Conservation (phyloP, 2,888 invertebrate species). For the Volucella inanis region DNA sequence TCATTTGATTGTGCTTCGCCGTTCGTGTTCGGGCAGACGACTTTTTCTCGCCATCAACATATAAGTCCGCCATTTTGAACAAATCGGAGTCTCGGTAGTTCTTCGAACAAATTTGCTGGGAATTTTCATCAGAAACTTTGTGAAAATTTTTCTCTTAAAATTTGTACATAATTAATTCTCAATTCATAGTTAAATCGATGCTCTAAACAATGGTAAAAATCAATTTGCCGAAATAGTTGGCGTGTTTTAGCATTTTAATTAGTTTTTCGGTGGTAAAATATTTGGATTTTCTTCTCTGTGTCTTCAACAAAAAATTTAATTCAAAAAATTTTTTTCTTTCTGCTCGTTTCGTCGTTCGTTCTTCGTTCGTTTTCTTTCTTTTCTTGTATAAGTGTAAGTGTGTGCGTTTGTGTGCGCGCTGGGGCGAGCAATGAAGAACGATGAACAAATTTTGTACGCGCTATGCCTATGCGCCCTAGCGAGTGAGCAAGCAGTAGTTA, state of each 20-base stretch:
- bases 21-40: conserved; percentile 71
- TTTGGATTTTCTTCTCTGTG: conserved; percentile 69
- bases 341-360: conserved; percentile 71
- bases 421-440: conserved; percentile 67
- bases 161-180: conserved; percentile 70
- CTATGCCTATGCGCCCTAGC: conserved; percentile 57
- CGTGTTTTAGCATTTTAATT: conserved; percentile 67
- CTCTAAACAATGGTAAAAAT: conserved; percentile 63
- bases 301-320: conserved; percentile 74
- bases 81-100: conserved; percentile 75
- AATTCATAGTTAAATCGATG: conserved; percentile 69
- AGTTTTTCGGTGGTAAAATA: conserved; percentile 71
- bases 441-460: conserved; percentile 59
- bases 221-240: conserved; percentile 58
- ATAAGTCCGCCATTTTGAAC: conserved; percentile 75
- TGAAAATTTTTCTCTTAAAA: conserved; percentile 71
- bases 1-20: conserved; percentile 69
- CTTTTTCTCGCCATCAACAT: conserved; percentile 74
- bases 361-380: conserved; percentile 73
- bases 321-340: conserved; percentile 57
- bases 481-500: conserved; percentile 53
- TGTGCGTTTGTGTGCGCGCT: conserved; percentile 62
- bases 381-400: conserved; percentile 64
- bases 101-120: conserved; percentile 74
- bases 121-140: conserved; percentile 75